Percentiles rank a stretch among this genome's conserved stretches.
phyloP scores from a whole-genome alignment of 37 sponge, comb jelly and placozoan species.

The Eunapius fragilis region DNA sequence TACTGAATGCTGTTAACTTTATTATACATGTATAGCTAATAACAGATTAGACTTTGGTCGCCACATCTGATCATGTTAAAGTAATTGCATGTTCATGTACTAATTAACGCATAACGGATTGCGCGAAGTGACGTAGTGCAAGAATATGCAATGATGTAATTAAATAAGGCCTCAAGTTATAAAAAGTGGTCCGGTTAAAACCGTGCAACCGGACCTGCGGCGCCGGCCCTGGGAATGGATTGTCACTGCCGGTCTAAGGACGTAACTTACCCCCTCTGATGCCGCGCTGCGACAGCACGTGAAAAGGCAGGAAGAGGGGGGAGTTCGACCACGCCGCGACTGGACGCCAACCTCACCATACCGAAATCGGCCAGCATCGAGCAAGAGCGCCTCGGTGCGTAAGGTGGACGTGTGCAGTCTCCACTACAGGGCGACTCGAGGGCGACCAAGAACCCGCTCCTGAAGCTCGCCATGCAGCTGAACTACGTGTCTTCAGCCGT shows the following conservation, averaged over 20 bases:
- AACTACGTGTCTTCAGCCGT: constrained; percentile 54
- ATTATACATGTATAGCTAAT: no score
- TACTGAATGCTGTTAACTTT: no score
- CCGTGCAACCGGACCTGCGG: no score
- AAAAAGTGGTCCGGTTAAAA: no score
- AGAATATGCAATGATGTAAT: no score
- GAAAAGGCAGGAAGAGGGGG: neutral
- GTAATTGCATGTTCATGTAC: no score
- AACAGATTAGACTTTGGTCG: no score
- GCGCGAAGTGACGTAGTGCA: no score
- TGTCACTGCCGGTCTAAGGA: constrained; percentile 1
- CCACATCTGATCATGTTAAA: no score
- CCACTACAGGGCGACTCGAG: constrained; percentile 7
- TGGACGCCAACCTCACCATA: constrained; percentile 31
- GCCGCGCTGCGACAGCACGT: constrained; percentile 10
- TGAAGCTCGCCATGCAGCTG: constrained; percentile 23
- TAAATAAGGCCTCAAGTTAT: no score
- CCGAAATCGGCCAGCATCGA: constrained; percentile 27
- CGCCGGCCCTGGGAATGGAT: no score
- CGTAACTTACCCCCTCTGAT: constrained; percentile 27
- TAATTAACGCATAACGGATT: no score
- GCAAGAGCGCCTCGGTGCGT: neutral
- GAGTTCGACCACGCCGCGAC: neutral
- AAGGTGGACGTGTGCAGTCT: constrained; percentile 1
- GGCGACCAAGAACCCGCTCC: neutral